A percentile compares a stretch with the other conserved stretches of the same genome.
Evolutionary conservation across 2,797 vertebrate genomes (phyloP).

Genomic region (Parauchenoglanis ngamensis): DNA sequence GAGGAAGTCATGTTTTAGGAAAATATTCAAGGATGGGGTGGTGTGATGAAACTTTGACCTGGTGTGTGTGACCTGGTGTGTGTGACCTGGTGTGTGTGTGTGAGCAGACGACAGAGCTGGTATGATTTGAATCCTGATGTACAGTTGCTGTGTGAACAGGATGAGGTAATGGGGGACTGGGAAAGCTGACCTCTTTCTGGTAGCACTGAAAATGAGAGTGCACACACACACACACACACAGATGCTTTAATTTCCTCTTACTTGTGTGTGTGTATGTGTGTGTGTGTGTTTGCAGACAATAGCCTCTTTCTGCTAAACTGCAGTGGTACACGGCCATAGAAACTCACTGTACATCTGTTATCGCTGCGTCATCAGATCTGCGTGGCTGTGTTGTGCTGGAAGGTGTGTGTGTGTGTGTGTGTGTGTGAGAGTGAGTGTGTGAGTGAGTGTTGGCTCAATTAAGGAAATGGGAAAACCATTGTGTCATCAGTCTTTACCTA

Average conservation of each 20-base stretch:
- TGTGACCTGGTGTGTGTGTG: too few species aligned
- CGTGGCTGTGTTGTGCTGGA: neutral
- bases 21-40: neutral
- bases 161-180: neutral
- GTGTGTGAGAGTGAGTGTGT: constrained; percentile 50
- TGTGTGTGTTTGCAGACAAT: neutral
- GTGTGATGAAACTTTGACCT: neutral
- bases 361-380: constrained; percentile 16
- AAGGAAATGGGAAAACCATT: neutral
- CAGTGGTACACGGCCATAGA: neutral
- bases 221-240: neutral
- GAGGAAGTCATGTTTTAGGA: neutral
- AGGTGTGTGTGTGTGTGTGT: constrained; percentile 12
- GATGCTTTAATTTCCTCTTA: neutral
- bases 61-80: too few species aligned
- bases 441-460: neutral
- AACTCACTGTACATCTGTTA: constrained; percentile 14
- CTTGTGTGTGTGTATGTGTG: constrained; percentile 14
- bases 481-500: neutral
- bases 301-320: neutral
- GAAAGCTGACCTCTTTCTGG: neutral
- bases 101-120: neutral
- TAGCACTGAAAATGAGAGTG: neutral
- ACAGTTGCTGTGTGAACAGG: neutral
- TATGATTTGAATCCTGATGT: neutral